Conservation (phyloP, 2,888 invertebrate genomes). For the Hoplodrina blanda region DNA sequence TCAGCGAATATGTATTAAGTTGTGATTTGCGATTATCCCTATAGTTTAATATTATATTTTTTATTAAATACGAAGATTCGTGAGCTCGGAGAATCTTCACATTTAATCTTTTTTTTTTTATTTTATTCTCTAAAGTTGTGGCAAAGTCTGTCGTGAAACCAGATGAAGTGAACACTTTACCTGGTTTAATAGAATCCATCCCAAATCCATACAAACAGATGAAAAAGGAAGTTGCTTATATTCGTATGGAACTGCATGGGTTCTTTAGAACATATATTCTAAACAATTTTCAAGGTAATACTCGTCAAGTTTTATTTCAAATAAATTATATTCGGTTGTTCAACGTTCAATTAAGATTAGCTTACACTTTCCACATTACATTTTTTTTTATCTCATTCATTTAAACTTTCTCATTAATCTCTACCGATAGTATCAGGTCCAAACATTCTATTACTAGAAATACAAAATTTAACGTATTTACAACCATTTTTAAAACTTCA, state of each 20-base stretch:
- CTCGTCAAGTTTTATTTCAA: conserved; percentile 60
- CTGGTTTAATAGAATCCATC: conserved; percentile 82
- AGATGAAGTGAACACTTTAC: conserved; percentile 59
- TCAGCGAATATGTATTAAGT: conserved; percentile 88
- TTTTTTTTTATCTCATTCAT: conserved; percentile 72
- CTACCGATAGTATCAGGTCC: conserved; percentile 85
- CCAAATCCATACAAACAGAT: conserved; percentile 85
- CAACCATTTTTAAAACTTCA: conserved; percentile 85
- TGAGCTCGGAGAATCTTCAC: conserved; percentile 87
- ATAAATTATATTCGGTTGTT: conserved; percentile 75
- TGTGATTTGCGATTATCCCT: conserved; percentile 89
- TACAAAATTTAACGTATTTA: conserved; percentile 91
- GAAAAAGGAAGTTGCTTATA: conserved; percentile 89
- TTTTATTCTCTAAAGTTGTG: conserved; percentile 72
- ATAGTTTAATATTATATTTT: conserved; percentile 76
- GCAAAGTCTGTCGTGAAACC: conserved; percentile 75
- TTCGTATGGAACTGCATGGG: conserved; percentile 87
- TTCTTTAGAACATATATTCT: conserved; percentile 72
- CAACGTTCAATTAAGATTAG: conserved; percentile 77
- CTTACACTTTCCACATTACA: conserved; percentile 77
- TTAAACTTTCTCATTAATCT: conserved; percentile 75
- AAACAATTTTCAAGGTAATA: conserved; percentile 70
- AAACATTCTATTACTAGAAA: conserved; percentile 90
- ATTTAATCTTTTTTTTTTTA: conserved; percentile 72
- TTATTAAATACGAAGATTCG: conserved; percentile 85